phyloP scores from a whole-genome alignment of 2,797 vertebrate species.

The Margarornis squamiger region DNA sequence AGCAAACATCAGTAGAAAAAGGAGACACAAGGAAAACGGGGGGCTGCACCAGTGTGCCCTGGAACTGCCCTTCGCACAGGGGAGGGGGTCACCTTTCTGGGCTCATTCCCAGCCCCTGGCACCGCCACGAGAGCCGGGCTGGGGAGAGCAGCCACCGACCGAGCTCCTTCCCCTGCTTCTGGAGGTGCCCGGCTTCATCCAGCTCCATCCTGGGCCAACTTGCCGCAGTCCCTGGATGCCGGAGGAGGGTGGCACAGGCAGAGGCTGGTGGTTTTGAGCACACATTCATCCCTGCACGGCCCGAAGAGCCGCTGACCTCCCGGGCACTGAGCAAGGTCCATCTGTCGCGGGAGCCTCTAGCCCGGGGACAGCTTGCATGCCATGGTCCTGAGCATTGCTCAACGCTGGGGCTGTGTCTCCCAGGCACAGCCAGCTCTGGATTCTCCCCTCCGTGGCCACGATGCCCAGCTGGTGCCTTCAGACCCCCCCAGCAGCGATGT shows the following conservation, averaged over 20 bases:
- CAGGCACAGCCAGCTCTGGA: not conserved
- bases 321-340: not conserved
- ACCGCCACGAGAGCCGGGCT: not conserved
- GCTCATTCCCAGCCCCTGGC: rapidly evolving
- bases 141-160: not conserved
- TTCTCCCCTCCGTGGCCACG: rapidly evolving
- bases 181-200: not conserved
- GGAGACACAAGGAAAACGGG: not conserved
- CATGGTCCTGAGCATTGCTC: slow-evolving; percentile 21
- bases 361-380: not conserved
- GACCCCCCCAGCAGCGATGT: not conserved
- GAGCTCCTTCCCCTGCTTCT: not conserved
- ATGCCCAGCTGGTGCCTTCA: not conserved
- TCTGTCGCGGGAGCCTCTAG: not conserved
- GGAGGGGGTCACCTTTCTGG: too few species aligned
- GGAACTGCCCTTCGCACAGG: not conserved
- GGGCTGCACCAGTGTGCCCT: rapidly evolving
- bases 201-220: not conserved
- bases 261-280: not conserved
- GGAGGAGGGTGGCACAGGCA: not conserved
- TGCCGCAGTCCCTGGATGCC: not conserved
- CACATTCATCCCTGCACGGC: not conserved
- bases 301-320: not conserved
- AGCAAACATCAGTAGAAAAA: not conserved
- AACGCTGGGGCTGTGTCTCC: not conserved